These are phyloP conservation scores for Cryptotis parvus DNA, from an alignment of 2,113 vertebrate species.

Conservation along the genomic window DNA sequence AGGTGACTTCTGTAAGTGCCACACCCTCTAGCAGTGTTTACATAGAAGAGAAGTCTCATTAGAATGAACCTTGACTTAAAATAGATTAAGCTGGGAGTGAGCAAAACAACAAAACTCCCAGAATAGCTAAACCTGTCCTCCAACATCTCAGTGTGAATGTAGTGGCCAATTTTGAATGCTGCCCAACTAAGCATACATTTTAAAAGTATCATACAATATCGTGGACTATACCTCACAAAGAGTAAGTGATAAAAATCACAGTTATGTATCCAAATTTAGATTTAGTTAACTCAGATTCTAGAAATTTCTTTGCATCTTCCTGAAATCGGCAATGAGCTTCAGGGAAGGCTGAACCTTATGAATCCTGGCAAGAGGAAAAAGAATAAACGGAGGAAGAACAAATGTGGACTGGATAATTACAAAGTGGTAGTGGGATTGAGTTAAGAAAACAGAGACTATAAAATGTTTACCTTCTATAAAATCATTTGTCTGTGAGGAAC, in stretches of 20 bases:
- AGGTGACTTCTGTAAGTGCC: too few relatives aligned
- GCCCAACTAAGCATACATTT: conserved; percentile 5
- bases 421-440: fast-evolving
- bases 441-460: background rate
- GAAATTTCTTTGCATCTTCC: background rate
- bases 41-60: too few relatives aligned
- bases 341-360: background rate
- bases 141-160: background rate
- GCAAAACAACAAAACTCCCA: too few relatives aligned
- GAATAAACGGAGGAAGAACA: background rate
- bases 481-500: background rate
- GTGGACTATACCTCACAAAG: background rate
- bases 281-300: background rate
- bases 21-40: too few relatives aligned
- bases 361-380: background rate
- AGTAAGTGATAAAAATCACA: background rate
- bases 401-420: fast-evolving
- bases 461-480: background rate
- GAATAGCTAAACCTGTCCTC: too few relatives aligned
- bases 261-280: background rate
- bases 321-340: too few relatives aligned
- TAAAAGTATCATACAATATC: background rate
- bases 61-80: too few relatives aligned
- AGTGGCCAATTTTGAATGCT: background rate
- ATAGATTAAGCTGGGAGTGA: too few relatives aligned